Conservation (phyloP, 2,113 vertebrate species). For the Columba janthina region DNA sequence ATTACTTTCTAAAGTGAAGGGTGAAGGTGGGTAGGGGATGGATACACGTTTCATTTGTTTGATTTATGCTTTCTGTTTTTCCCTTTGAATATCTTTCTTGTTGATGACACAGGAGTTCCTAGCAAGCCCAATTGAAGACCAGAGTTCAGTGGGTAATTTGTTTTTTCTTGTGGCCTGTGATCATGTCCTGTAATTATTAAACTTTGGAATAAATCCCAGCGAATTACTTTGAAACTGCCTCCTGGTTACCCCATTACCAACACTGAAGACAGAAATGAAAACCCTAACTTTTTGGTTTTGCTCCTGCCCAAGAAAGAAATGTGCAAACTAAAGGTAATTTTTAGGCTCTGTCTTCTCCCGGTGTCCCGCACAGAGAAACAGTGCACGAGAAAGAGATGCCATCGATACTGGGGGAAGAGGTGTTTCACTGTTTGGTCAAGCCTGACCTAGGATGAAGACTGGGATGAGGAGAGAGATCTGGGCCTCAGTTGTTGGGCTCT, state of each 20-base stretch:
- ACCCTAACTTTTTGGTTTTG: not conserved
- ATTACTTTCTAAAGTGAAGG: not conserved
- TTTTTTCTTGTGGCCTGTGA: not conserved
- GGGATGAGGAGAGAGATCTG: not conserved
- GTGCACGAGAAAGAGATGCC: not conserved
- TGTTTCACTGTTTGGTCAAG: not conserved
- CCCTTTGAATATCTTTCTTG: not conserved
- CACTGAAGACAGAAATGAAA: not conserved
- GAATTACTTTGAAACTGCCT: not conserved
- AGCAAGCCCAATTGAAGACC: not conserved
- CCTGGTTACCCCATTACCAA: not conserved
- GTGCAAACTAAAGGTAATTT: not conserved
- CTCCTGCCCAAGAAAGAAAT: not conserved
- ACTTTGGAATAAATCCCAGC: not conserved
- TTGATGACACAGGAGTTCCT: not conserved
- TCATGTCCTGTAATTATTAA: not conserved
- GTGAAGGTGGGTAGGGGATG: not conserved
- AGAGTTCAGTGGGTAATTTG: not conserved
- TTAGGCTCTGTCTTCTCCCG: not conserved
- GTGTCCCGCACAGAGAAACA: not conserved
- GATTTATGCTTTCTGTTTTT: not conserved
- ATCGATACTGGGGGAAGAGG: rapidly evolving
- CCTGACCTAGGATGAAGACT: not conserved
- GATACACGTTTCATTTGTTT: not conserved
- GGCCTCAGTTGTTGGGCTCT: not conserved